Evolutionary conservation across 1,140 invertebrate species (phyloP), one percentile per base, ranked within the genome.

Genomic region (Tetranychus cinnabarinus): DNA sequence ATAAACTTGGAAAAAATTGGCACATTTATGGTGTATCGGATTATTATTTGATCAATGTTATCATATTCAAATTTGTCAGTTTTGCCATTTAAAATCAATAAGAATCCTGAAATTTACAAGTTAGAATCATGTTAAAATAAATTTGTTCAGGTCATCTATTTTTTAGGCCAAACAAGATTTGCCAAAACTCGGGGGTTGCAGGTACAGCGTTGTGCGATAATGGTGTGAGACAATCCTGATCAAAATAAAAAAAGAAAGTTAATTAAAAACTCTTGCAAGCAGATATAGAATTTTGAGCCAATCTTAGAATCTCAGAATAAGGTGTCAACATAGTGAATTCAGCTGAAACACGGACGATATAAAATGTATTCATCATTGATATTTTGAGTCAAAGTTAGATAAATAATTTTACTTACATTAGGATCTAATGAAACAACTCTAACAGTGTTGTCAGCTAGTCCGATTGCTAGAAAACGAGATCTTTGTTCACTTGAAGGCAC

Each of bases 161-260:
- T 23, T 23, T 23, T 0, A 23, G 23, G 23, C 23, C 23, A 23
- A 23, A 0, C 23, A 23, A 23, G 23, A 23, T 23, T 23, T 23
- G 23, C 23, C 23, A 23, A 34, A 91, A 95, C 73, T 98, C 93
- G 0, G 96, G 86, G 39, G 88, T 82, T 5, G 91, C 88, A 5
- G 95, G 95, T n/a, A 99, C 72, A 1, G 87, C 86, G 76, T 98
- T 92, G 85, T 96, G 93, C 63, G 89, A 93, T 61, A 95, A 77
- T 13, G 87, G 86, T 1, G 87, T 83, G 35, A 97, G 71, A 73
- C 92, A 96, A 72, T 96, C 86, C 75, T 79, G 67, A 56, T 66
- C 64, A 33, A 23, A 52, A 2, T 2, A 6, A 23, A n/a, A 23
- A 23, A 52, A 36, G 15, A 48, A 10, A 45, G 7, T 23, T 23